phyloP scores from a whole-genome alignment of 1,140 invertebrate genomes.

The Helicoverpa zea region DNA sequence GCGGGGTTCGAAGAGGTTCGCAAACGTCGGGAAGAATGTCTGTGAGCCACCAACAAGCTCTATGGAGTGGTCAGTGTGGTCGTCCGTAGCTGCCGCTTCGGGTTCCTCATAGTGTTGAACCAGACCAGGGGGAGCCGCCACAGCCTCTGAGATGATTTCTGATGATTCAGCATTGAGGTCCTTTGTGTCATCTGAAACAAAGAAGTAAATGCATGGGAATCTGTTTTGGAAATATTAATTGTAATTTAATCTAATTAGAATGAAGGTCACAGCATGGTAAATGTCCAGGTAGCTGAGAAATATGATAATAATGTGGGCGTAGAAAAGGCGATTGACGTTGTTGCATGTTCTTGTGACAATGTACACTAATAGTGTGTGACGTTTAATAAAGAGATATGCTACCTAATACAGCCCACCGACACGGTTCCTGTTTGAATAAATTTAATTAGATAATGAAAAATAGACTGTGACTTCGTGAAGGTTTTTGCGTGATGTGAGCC shows the following conservation, averaged over 20 bases:
- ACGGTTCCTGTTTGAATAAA: slow-evolving; percentile 46
- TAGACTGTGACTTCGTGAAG: slow-evolving; percentile 4
- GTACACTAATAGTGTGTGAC: slow-evolving; percentile 4
- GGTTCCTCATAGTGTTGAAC: slow-evolving; percentile 52
- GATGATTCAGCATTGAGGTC: slow-evolving; percentile 81
- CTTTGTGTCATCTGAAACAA: slow-evolving; percentile 77
- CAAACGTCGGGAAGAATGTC: slow-evolving; percentile 84
- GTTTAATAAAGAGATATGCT: slow-evolving; percentile 32
- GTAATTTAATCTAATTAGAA: background rate
- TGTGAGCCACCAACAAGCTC: slow-evolving; percentile 82
- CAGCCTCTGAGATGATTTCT: slow-evolving; percentile 80
- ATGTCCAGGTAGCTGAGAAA: background rate
- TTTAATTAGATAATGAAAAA: slow-evolving; percentile 12
- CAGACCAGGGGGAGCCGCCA: slow-evolving; percentile 68
- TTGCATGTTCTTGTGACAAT: slow-evolving; percentile 18
- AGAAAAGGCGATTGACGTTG: slow-evolving; percentile 21
- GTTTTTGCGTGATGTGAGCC: slow-evolving; percentile 11
- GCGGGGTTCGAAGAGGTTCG: slow-evolving; percentile 82
- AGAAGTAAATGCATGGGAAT: slow-evolving; percentile 28
- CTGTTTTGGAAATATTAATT: background rate
- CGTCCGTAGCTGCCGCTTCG: slow-evolving; percentile 64
- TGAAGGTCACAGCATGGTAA: no score
- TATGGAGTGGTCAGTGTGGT: slow-evolving; percentile 78
- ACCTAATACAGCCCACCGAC: background rate
- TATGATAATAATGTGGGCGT: slow-evolving; percentile 31